Conservation (phyloP, 2,888 invertebrate species). For the Drosophila formosana region DNA sequence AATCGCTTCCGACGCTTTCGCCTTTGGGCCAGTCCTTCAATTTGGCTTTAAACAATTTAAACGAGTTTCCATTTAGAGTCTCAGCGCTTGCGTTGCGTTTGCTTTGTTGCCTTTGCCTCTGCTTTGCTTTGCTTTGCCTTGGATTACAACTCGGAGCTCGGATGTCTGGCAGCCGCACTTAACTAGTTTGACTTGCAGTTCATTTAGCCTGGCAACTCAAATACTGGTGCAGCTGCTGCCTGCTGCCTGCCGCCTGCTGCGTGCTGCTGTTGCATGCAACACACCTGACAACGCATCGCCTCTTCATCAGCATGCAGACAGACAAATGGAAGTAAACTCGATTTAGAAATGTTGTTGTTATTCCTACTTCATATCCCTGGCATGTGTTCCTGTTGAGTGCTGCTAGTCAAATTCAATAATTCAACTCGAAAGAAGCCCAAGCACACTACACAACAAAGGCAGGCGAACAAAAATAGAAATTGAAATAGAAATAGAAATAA, state of each 20-base stretch:
- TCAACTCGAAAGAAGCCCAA: slow-evolving; percentile 50
- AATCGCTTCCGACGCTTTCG: slow-evolving; percentile 45
- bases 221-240: slow-evolving; percentile 29
- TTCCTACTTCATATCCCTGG: slow-evolving; percentile 38
- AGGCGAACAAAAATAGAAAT: slow-evolving; percentile 18
- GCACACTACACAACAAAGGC: slow-evolving; percentile 28
- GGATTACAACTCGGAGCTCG: slow-evolving; percentile 45
- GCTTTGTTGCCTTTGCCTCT: slow-evolving; percentile 21
- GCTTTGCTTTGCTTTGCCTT: slow-evolving; percentile 21
- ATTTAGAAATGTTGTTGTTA: slow-evolving; percentile 53
- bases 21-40: slow-evolving; percentile 56
- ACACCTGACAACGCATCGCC: slow-evolving; percentile 27
- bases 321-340: slow-evolving; percentile 45
- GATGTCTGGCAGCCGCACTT: slow-evolving; percentile 62
- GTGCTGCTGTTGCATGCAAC: slow-evolving; percentile 48
- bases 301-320: slow-evolving; percentile 9
- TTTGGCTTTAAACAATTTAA: slow-evolving; percentile 73
- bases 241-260: background rate
- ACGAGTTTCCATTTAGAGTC: slow-evolving; percentile 61
- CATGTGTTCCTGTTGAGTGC: slow-evolving; percentile 45
- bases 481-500: background rate
- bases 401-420: slow-evolving; percentile 72
- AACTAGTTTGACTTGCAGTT: slow-evolving; percentile 74
- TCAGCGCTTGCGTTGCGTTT: slow-evolving; percentile 28
- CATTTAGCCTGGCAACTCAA: slow-evolving; percentile 68